Conservation (phyloP, 23 tunicate genomes). For the Halocynthia roretzi region DNA sequence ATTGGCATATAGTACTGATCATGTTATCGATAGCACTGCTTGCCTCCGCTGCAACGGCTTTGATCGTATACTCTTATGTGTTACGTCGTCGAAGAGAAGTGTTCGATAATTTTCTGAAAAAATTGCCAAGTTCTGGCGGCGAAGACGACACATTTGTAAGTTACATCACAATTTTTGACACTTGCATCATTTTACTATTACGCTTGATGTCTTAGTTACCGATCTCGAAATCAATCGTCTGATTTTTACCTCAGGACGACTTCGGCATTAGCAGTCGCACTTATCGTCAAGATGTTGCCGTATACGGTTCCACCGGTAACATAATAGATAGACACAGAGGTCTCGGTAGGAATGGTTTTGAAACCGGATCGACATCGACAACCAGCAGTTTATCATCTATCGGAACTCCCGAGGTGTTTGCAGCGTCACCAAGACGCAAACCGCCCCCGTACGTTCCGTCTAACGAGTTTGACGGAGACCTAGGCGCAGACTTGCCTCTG, state of each 20-base stretch:
- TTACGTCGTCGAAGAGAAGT: background rate
- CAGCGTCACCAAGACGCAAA: background rate
- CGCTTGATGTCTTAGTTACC: background rate
- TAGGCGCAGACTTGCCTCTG: too few species aligned
- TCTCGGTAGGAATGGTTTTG: background rate
- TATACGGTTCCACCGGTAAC: constrained; percentile 23
- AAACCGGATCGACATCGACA: background rate
- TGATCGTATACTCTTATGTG: constrained; percentile 1
- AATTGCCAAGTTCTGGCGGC: background rate
- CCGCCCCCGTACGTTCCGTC: constrained; percentile 5
- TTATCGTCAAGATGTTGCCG: constrained; percentile 24
- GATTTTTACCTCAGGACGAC: constrained; percentile 3
- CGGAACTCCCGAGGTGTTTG: background rate
- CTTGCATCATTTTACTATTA: background rate
- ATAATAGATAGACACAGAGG: constrained; percentile 17
- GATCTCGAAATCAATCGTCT: background rate
- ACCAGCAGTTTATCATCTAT: background rate
- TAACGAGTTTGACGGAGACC: too few species aligned
- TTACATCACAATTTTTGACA: background rate
- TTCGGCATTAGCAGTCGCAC: background rate
- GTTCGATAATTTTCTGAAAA: constrained; percentile 15
- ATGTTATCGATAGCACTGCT: background rate
- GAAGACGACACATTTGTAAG: background rate
- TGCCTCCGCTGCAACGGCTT: background rate
- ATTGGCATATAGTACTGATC: constrained; percentile 8